phyloP scores from a whole-genome alignment of 2,888 invertebrate genomes.

The Pomacea canaliculata region DNA sequence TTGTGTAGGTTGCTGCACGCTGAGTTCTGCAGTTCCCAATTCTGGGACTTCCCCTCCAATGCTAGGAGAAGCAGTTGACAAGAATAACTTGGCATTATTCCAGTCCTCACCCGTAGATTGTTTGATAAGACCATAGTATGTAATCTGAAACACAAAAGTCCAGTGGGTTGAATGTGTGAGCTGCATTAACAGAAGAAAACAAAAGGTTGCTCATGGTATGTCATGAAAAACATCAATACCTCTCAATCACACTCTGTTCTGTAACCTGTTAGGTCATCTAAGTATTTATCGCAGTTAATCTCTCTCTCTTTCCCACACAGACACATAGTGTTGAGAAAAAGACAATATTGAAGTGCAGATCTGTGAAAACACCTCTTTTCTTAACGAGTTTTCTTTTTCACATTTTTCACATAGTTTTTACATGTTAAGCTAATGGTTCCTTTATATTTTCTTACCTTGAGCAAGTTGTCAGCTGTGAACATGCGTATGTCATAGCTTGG shows the following conservation, averaged over 20 bases:
- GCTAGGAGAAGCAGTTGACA: conserved; percentile 70
- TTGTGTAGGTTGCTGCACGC: conserved; percentile 1
- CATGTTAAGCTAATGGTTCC: neutral
- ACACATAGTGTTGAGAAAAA: no score
- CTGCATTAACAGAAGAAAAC: neutral
- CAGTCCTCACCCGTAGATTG: conserved; percentile 71
- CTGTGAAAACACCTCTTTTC: no score
- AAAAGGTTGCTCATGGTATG: neutral
- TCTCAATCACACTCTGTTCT: no score
- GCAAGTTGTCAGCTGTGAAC: conserved; percentile 50
- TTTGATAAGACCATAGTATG: conserved; percentile 69
- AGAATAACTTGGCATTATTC: conserved; percentile 66
- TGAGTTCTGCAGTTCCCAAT: conserved; percentile 49
- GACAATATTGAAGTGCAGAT: no score
- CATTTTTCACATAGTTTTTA: no score
- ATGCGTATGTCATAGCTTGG: conserved; percentile 71
- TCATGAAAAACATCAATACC: no score
- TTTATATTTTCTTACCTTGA: conserved; percentile 44
- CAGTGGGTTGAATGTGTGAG: neutral
- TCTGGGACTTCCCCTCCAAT: conserved; percentile 69
- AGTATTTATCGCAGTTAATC: no score
- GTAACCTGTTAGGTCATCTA: no score
- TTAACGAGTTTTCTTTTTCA: no score
- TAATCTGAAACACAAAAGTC: conserved; percentile 43
- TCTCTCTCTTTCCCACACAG: neutral